Evolutionary conservation across 2,888 invertebrate genomes (phyloP).

Genomic region (Polyploca ridens): DNA sequence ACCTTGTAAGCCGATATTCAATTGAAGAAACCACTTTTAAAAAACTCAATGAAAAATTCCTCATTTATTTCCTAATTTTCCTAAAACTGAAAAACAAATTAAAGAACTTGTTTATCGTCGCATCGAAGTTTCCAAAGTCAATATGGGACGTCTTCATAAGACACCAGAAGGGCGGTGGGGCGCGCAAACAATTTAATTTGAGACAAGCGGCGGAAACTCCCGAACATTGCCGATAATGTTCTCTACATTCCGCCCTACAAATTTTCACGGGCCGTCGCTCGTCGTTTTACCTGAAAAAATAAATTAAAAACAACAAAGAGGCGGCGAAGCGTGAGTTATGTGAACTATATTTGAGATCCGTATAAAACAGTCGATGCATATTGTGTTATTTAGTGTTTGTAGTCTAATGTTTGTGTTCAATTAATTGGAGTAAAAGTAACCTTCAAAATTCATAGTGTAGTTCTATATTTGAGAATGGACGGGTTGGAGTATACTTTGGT

Average conservation of each 20-base stretch:
- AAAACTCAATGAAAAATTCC: too few species aligned
- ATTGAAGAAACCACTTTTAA: neutral
- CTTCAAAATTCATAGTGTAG: neutral
- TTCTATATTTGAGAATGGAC: too few species aligned
- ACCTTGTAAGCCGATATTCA: slow-evolving; percentile 16
- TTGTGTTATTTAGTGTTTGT: slow-evolving; percentile 26
- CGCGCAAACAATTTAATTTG: slow-evolving; percentile 76
- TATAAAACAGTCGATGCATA: neutral
- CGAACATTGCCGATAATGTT: slow-evolving; percentile 66
- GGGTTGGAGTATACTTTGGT: too few species aligned
- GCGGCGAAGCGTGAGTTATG: slow-evolving; percentile 27
- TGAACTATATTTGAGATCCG: slow-evolving; percentile 1
- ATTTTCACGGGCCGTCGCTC: slow-evolving; percentile 61
- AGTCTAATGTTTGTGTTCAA: too few species aligned
- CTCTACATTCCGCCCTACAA: slow-evolving; percentile 63
- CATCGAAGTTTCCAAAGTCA: slow-evolving; percentile 12
- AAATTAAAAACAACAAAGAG: slow-evolving; percentile 46
- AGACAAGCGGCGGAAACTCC: slow-evolving; percentile 32
- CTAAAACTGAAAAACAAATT: slow-evolving; percentile 14
- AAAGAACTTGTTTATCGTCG: neutral
- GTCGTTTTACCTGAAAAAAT: slow-evolving; percentile 34
- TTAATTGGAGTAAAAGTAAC: neutral
- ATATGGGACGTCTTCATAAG: slow-evolving; percentile 13
- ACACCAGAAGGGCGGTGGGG: slow-evolving; percentile 28
- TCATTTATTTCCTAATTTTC: slow-evolving; percentile 6